Conservation (phyloP, 2,888 invertebrate genomes). For the Agonopterix subpropinquella region DNA sequence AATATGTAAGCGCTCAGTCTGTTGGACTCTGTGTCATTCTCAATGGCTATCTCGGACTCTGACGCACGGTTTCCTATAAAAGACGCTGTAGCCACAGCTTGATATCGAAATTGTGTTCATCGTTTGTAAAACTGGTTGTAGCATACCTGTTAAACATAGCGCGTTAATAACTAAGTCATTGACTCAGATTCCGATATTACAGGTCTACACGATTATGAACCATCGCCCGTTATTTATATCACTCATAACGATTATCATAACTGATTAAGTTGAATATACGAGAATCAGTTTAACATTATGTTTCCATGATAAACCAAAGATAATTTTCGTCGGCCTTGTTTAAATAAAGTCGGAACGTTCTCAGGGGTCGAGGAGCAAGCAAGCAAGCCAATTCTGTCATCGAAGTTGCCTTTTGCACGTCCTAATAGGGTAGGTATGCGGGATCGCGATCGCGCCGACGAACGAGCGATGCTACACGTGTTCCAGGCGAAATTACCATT, state of each 20-base stretch:
- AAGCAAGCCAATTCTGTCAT: slow-evolving; percentile 49
- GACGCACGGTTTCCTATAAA: not conserved
- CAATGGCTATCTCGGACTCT: slow-evolving; percentile 25
- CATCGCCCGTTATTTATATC: no score
- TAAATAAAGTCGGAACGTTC: slow-evolving; percentile 17
- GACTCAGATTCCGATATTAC: no score
- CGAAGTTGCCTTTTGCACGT: slow-evolving; percentile 47
- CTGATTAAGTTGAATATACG: no score
- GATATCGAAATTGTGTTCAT: no score
- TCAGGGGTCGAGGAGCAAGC: slow-evolving; percentile 19
- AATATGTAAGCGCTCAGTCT: slow-evolving; percentile 40
- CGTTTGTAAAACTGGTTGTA: no score
- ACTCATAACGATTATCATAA: no score
- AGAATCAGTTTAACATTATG: no score
- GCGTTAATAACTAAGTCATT: no score
- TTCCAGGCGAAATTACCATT: slow-evolving; percentile 69
- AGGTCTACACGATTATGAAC: no score
- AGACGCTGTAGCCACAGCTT: no score
- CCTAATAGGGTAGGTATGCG: slow-evolving; percentile 58
- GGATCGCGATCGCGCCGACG: slow-evolving; percentile 56
- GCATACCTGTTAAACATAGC: no score
- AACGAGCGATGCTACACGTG: slow-evolving; percentile 67
- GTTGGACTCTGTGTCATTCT: slow-evolving; percentile 31
- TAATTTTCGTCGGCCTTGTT: slow-evolving; percentile 29
- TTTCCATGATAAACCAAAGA: not conserved